Evolutionary conservation across 2,113 vertebrate species (phyloP).

Genomic region (Cyanistes caeruleus): DNA sequence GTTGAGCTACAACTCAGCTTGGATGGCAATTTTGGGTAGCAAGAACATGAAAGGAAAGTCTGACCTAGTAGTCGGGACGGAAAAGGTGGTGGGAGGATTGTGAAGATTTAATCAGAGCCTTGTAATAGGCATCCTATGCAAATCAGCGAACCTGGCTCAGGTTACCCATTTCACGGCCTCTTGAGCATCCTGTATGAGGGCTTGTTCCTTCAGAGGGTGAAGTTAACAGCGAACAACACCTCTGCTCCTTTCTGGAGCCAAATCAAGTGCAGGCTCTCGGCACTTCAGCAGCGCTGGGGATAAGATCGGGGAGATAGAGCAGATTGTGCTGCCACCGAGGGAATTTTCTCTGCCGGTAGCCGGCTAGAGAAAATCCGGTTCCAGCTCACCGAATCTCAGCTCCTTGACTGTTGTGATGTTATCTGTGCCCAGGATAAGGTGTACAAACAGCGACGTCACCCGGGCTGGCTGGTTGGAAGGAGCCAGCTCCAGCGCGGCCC

Average conservation of each 20-base stretch:
- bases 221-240: background rate
- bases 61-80: background rate
- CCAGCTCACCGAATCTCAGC: background rate
- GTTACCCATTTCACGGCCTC: background rate
- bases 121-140: constrained; percentile 13
- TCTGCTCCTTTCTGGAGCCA: background rate
- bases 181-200: background rate
- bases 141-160: background rate
- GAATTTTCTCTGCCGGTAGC: background rate
- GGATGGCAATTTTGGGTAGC: background rate
- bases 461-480: background rate
- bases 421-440: background rate
- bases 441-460: background rate
- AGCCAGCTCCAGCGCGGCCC: background rate
- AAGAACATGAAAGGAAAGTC: constrained; percentile 20
- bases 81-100: constrained; percentile 23
- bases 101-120: constrained; percentile 18
- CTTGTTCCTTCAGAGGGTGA: background rate
- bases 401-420: background rate
- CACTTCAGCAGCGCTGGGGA: background rate
- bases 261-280: background rate
- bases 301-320: background rate
- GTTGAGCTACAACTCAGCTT: background rate
- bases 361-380: background rate
- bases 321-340: background rate